Evolutionary conservation across 1,140 invertebrate species (phyloP), one percentile per base, ranked within the genome.

Genomic region (Zaprionus inermis): DNA sequence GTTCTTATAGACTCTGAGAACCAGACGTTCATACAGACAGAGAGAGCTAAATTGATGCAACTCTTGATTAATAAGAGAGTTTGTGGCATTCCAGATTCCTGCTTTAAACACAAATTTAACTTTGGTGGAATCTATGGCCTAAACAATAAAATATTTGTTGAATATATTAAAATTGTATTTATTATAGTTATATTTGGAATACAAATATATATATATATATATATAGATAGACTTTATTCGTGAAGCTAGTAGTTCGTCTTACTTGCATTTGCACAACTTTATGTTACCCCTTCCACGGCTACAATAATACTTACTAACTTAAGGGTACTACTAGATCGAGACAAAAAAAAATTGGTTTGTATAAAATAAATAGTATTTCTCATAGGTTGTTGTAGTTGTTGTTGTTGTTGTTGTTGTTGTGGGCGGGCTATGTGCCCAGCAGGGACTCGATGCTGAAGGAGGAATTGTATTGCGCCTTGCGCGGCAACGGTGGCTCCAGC

Each of bases 371-470:
- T 24, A 44, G 18, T 55, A 30, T 38, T 11, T 41, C 24, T 28
- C 24, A 28, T 28, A 5, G 24, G 3, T 28, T 28, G 24, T 44
- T 54, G n/a, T 44, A 64, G 54, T 54, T 65, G 36, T 38, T 64
- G n/a, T 41, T 18, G 22, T 67, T 52, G 34, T 32, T 30, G 9
- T 24, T 54, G 55, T 28, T 30, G 52, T 5, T 38, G 11, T 16
- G 16, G 2, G 44, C 0, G 44, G 60, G 81, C 56, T 86, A 86
- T 67, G 82, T 81, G 22, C 82, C 83, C 34, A 97, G 93, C 60
- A 97, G 92, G 56, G 96, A 96, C 88, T 97, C 96, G 94, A 97
- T 97, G 93, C 96, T 97, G 93, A 97, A 97, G 16, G 96, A 96
- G 91, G 79, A 88, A 28, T 73, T 85, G 41, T 78, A 78, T 36